Conservation (phyloP, 2,113 vertebrate species). For the Malaclemys terrapin region DNA sequence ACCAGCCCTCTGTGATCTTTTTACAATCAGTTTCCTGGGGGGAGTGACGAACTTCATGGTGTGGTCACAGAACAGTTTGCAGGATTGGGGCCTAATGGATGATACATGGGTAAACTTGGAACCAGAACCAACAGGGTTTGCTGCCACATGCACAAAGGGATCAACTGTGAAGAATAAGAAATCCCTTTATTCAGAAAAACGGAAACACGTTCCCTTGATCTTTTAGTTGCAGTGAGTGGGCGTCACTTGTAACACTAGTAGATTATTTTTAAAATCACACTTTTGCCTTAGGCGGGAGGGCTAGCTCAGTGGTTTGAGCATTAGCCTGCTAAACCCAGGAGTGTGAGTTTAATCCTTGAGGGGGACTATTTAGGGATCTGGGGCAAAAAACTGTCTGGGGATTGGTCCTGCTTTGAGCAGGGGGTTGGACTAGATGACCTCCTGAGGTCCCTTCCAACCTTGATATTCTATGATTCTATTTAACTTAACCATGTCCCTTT, state of each 20-base stretch:
- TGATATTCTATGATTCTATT: too few relatives aligned
- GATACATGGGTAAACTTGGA: not conserved
- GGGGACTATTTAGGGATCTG: too few relatives aligned
- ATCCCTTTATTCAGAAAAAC: not conserved
- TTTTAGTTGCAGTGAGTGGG: conserved; percentile 6
- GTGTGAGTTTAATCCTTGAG: too few relatives aligned
- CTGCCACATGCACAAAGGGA: not conserved
- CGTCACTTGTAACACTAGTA: not conserved
- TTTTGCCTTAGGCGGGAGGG: too few relatives aligned
- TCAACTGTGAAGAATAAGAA: not conserved
- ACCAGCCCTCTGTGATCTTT: not conserved
- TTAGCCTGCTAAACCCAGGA: too few relatives aligned
- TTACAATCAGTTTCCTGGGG: not conserved
- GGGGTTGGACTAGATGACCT: too few relatives aligned
- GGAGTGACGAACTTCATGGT: not conserved
- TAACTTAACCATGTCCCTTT: conserved; percentile 2
- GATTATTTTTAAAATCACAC: not conserved
- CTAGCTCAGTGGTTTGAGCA: too few relatives aligned
- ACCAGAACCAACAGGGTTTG: not conserved
- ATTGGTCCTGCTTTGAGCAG: too few relatives aligned
- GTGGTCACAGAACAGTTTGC: not conserved
- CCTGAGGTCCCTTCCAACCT: too few relatives aligned
- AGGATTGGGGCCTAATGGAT: not conserved
- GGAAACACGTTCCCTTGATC: not conserved
- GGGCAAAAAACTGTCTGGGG: too few relatives aligned